Base-by-base conservation (phyloP, 2,113 vertebrate species). In the Myrmophylax atrothorax region DNA sequence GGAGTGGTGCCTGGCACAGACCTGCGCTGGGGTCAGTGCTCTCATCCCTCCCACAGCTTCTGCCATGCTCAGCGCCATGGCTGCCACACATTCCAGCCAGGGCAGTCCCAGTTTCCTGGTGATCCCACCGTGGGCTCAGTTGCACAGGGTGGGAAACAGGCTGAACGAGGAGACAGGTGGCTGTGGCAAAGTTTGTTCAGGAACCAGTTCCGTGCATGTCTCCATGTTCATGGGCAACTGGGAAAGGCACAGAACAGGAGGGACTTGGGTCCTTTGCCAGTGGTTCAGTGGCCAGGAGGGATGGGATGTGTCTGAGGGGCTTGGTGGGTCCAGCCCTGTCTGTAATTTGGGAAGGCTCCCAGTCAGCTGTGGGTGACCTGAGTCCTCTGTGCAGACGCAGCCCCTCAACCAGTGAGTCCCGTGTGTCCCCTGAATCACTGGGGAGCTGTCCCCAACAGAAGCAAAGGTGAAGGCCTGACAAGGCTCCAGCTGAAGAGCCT, bases 341-440 rank as follows among this genome's bases (percentile, higher is more conserved):
- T 62, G 46, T 25, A 18, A 5, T 40, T 22, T 12, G 47, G 64
- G 56, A 47, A 19, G 18, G 49, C 28, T 77, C 38, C 40, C 31
- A 23, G 28, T 22, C 0, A 3, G 14, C 74, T 49, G 20, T 2
- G 15, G 26, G 44, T 46, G 69, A 23, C 33, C 50, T 28, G 35
- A 50, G 23, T 24, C 18, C 31, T 38, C 75, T 4, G 49, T 76
- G 63, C 33, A 50, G 62, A 37, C 25, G n/a, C 0, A 3, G 22
- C 18, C 40, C 13, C 84, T 68, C 14, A 53, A 22, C 8, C 75
- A n/a, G 28, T 1, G 8, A 53, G 50, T 29, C 17, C 44, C 67
- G 6, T 1, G 2, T n/a, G 38, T 44, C 19, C 24, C 49, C 16
- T 0, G 0, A 28, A 40, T 19, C 64, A 24, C 40, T 1, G 2